Percentiles rank a stretch among this genome's conserved stretches.
Evolutionary conservation across 2,888 invertebrate genomes (phyloP).

Genomic region (Synergus umbraculus): DNA sequence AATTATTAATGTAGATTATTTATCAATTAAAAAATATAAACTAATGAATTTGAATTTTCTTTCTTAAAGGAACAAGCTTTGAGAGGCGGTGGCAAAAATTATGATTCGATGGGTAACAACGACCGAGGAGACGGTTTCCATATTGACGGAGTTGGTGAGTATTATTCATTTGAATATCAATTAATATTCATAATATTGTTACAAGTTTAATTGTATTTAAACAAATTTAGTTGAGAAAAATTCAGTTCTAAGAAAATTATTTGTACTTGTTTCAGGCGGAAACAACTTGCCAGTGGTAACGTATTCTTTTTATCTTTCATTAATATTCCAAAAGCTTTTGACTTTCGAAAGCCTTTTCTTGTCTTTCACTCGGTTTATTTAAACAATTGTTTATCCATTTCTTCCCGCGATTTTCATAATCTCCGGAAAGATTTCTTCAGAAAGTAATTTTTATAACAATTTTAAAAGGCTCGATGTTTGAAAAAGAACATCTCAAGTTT

Average conservation of each 20-base stretch:
- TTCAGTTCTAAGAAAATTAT: slow-evolving; percentile 22
- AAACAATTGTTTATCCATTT: slow-evolving; percentile 1
- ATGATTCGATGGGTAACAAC: slow-evolving; percentile 70
- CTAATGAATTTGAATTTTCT: slow-evolving; percentile 36
- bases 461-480: not conserved
- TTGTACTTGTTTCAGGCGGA: slow-evolving; percentile 68
- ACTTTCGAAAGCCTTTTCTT: not conserved
- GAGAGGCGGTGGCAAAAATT: slow-evolving; percentile 72
- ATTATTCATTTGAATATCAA: not conserved
- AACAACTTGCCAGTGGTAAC: slow-evolving; percentile 76
- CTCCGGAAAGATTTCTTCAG: not conserved
- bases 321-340: not conserved
- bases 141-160: slow-evolving; percentile 66
- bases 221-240: not conserved
- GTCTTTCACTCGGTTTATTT: not conserved
- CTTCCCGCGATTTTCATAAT: not conserved
- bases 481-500: not conserved
- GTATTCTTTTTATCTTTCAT: slow-evolving; percentile 67
- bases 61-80: slow-evolving; percentile 73
- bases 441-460: not conserved
- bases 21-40: not conserved
- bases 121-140: slow-evolving; percentile 73
- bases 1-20: not conserved
- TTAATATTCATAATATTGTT: not conserved
- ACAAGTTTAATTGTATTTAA: not conserved